Conservation (phyloP, 2,113 vertebrate species). For the Picathartes gymnocephalus region DNA sequence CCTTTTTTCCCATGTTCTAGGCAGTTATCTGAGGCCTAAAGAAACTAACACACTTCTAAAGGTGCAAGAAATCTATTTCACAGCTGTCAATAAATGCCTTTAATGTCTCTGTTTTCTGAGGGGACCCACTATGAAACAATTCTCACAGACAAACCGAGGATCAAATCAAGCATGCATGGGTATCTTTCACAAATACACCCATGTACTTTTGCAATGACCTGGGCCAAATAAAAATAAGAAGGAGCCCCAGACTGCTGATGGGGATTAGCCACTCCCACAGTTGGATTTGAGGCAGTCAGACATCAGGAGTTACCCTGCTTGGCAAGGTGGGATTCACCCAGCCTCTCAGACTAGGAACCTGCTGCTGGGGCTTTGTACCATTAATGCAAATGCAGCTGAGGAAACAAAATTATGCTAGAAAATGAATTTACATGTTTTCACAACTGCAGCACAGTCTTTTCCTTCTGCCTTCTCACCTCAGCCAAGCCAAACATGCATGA, state of each 20-base stretch:
- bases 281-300: not conserved
- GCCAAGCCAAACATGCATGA: not conserved
- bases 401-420: not conserved
- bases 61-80: not conserved
- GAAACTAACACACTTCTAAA: not conserved
- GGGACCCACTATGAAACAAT: not conserved
- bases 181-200: not conserved
- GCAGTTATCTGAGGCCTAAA: not conserved
- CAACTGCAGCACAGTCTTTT: not conserved
- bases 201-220: not conserved
- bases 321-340: not conserved
- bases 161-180: not conserved
- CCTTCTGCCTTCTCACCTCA: not conserved
- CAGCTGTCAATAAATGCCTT: not conserved
- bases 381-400: not conserved
- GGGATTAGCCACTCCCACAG: not conserved
- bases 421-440: not conserved
- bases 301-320: not conserved
- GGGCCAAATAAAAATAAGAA: not conserved
- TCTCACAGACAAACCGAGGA: fast-evolving
- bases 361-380: not conserved
- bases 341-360: not conserved
- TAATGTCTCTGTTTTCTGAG: not conserved
- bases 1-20: not conserved
- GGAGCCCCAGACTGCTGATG: not conserved